Evolutionary conservation across 2,888 invertebrate species (phyloP), one percentile per base, ranked within the genome.

Genomic region (Caenorhabditis sp.): DNA sequence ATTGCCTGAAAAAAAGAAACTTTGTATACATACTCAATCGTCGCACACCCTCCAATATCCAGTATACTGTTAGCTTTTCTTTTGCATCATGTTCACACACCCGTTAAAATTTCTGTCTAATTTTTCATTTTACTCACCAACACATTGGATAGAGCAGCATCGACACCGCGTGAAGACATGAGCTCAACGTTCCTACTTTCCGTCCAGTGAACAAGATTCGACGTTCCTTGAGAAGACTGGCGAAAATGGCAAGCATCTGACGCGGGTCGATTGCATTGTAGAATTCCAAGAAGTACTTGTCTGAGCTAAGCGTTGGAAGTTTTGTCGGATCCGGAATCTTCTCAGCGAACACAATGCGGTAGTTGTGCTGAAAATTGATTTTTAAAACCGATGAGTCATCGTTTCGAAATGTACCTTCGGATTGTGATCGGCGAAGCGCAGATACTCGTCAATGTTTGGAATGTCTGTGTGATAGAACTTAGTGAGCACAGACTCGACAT

Each of bases 131-230:
- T 41, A 84, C 92, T 87, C 82, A 94, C 98, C 98, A 98, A 88
- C 95, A 95, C 97, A 99, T 97, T 0, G 98, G 98, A 93, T 97
- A 98, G 54, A 99, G 95, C 61, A 98, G 95, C 84, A 96, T 95
- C 92, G 97, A 96, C 22, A 97, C 96, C 16, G 97, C 97, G 93
- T 97, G 97, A 26, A 94, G 92, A 84, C 94, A 94, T 0, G 98
- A 96, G 66, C 97, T 97, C 64, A 99, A 94, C 81, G 96, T 94
- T 86, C 96, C 96, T 85, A 98, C 94, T 92, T 96, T 96, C 85
- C 95, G 95, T 0, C 98, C 97, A 10, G 96, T 96, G 90, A 99
- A 95, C 73, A 98, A 95, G 82, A 99, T 96, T 59, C 98, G 94
- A 69, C 98, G 94, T 93, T 99, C 98, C 91, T 96, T 95, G 47